These are phyloP conservation scores for Ephialtes manifestator DNA, from an alignment of 2,888 invertebrate genomes.

Conservation along the genomic window DNA sequence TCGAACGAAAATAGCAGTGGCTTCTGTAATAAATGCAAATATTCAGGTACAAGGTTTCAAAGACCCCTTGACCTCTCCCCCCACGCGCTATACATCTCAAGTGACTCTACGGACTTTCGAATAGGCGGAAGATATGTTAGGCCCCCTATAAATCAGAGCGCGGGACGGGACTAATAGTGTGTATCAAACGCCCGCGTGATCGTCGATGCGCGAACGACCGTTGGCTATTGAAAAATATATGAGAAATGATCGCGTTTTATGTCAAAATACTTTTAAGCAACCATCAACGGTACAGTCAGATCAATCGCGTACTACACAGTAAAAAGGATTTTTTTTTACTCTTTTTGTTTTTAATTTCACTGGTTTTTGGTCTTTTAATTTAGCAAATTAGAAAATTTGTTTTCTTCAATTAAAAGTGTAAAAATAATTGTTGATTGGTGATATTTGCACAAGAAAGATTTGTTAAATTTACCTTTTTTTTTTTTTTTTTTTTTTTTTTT, in stretches of 20 bases:
- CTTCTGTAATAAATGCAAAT: constrained; percentile 18
- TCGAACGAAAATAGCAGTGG: background rate
- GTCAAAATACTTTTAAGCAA: constrained; percentile 82
- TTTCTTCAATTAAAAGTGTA: no score
- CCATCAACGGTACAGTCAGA: no score
- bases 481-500: no score
- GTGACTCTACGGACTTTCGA: background rate
- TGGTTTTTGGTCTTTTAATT: no score
- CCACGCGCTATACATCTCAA: background rate
- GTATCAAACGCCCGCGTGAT: constrained; percentile 81
- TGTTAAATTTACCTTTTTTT: no score
- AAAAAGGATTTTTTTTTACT: no score
- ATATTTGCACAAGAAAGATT: no score
- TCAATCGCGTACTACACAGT: no score
- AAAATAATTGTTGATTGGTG: no score
- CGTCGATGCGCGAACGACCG: constrained; percentile 76
- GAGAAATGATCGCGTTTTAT: constrained; percentile 83
- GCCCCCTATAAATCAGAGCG: constrained; percentile 78
- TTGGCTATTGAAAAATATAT: constrained; percentile 79
- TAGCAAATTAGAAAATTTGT: no score
- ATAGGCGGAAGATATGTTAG: constrained; percentile 7
- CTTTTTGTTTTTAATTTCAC: no score
- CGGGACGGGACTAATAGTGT: constrained; percentile 80
- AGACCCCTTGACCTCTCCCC: background rate
- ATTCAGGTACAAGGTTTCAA: constrained; percentile 1